A percentile compares a stretch with the other conserved stretches of the same genome.
Evolutionary conservation across 2,888 invertebrate species (phyloP).

Genomic region (Drosophila dives): DNA sequence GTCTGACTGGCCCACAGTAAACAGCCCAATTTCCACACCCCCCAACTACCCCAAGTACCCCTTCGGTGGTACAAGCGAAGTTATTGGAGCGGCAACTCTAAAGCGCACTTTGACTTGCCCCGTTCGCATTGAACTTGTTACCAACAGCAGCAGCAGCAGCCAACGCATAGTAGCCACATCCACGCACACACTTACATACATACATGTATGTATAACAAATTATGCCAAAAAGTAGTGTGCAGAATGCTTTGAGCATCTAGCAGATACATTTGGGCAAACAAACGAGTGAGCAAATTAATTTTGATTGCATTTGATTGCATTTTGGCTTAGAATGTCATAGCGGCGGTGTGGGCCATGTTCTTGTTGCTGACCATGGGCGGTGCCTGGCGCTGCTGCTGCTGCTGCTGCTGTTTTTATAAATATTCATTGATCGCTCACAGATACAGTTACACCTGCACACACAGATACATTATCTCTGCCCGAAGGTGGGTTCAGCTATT

Average conservation of each 20-base stretch:
- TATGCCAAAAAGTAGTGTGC: conserved; percentile 48
- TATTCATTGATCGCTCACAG: conserved; percentile 68
- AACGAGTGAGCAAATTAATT: conserved; percentile 73
- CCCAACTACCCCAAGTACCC: background rate
- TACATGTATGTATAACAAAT: conserved; percentile 48
- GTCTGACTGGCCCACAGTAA: conserved; percentile 23
- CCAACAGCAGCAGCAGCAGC: conserved; percentile 13
- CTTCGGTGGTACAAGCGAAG: conserved; percentile 30
- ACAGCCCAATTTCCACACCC: background rate
- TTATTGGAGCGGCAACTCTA: conserved; percentile 78
- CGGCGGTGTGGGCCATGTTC: conserved; percentile 68
- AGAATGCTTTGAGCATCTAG: conserved; percentile 69
- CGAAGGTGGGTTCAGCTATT: conserved; percentile 50
- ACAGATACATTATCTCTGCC: conserved; percentile 36
- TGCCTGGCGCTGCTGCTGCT: conserved; percentile 48
- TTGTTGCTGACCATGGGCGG: conserved; percentile 73
- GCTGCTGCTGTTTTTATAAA: conserved; percentile 52
- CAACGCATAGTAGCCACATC: conserved; percentile 42
- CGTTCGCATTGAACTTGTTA: conserved; percentile 72
- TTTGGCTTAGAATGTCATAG: conserved; percentile 39
- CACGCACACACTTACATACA: conserved; percentile 8
- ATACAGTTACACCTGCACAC: conserved; percentile 22
- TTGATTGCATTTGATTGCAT: conserved; percentile 73
- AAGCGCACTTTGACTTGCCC: conserved; percentile 73
- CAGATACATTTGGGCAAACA: conserved; percentile 64